phyloP scores from a whole-genome alignment of 1,140 invertebrate genomes.

The Oreohelix idahoensis region DNA sequence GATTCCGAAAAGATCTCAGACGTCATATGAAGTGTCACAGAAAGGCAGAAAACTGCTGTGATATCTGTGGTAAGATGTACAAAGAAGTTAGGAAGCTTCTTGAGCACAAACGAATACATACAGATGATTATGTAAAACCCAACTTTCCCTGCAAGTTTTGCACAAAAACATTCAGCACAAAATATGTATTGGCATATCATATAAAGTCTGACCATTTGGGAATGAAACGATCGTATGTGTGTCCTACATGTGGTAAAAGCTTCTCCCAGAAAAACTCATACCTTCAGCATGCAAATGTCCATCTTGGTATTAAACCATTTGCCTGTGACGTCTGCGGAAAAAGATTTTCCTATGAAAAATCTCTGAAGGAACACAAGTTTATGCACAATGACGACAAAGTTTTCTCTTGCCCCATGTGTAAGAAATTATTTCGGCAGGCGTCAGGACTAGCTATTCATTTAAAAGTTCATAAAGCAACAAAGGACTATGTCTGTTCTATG shows the following conservation, averaged over 20 bases:
- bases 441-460: slow-evolving; percentile 65
- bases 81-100: slow-evolving; percentile 54
- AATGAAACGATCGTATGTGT: slow-evolving; percentile 55
- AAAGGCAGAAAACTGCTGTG: slow-evolving; percentile 51
- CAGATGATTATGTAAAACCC: slow-evolving; percentile 47
- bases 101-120: slow-evolving; percentile 56
- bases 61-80: slow-evolving; percentile 61
- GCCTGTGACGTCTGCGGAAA: slow-evolving; percentile 63
- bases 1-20: slow-evolving; percentile 50
- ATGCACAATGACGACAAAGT: slow-evolving; percentile 56
- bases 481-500: slow-evolving; percentile 57
- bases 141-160: slow-evolving; percentile 54
- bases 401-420: slow-evolving; percentile 77
- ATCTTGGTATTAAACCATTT: slow-evolving; percentile 58
- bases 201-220: slow-evolving; percentile 56
- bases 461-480: slow-evolving; percentile 56
- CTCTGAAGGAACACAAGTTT: slow-evolving; percentile 59
- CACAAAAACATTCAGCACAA: slow-evolving; percentile 55
- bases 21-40: slow-evolving; percentile 53
- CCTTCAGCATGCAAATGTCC: slow-evolving; percentile 60
- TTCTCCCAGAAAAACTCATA: slow-evolving; percentile 63
- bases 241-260: slow-evolving; percentile 62
- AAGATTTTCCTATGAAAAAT: slow-evolving; percentile 59
- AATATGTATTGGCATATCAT: slow-evolving; percentile 55
- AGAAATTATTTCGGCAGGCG: slow-evolving; percentile 77